These are phyloP conservation scores for Polymixis flavicincta DNA, from an alignment of 2,888 invertebrate genomes.

Conservation along the genomic window DNA sequence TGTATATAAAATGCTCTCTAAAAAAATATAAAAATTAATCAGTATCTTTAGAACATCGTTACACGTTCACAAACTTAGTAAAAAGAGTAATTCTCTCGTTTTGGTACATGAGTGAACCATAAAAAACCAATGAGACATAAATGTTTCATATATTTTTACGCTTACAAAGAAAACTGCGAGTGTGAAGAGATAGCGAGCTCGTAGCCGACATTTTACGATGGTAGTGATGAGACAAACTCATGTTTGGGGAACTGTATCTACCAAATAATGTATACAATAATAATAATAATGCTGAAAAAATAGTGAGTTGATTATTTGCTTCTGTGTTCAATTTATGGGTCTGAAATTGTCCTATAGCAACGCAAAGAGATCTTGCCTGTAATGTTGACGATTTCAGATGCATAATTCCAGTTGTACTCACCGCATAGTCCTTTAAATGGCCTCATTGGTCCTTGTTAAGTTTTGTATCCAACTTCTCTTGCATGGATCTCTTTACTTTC, in stretches of 20 bases:
- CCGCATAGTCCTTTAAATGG: neutral
- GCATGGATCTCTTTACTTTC: neutral
- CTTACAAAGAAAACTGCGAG: conserved; percentile 59
- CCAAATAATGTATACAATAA: conserved; percentile 14
- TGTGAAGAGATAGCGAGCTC: conserved; percentile 58
- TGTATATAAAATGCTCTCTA: neutral
- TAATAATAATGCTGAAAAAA: neutral
- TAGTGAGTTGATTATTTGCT: neutral
- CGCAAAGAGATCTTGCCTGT: too few species aligned
- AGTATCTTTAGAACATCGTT: conserved; percentile 15
- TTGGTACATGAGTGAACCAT: conserved; percentile 52
- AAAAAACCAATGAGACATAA: conserved; percentile 61
- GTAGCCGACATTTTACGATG: conserved; percentile 54
- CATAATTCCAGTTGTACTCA: neutral
- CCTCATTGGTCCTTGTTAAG: neutral
- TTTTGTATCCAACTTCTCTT: neutral
- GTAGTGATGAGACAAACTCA: conserved; percentile 50
- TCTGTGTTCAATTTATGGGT: neutral
- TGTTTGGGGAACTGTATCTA: conserved; percentile 10
- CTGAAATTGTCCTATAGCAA: too few species aligned
- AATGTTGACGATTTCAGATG: neutral
- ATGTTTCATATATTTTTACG: conserved; percentile 64
- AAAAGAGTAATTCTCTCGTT: conserved; percentile 43
- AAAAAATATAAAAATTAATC: conserved; percentile 11
- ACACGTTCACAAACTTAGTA: conserved; percentile 43